Evolutionary conservation across 2,797 vertebrate species (phyloP), one percentile per base, ranked within the genome.

Genomic region (Sebastes glaucus): DNA sequence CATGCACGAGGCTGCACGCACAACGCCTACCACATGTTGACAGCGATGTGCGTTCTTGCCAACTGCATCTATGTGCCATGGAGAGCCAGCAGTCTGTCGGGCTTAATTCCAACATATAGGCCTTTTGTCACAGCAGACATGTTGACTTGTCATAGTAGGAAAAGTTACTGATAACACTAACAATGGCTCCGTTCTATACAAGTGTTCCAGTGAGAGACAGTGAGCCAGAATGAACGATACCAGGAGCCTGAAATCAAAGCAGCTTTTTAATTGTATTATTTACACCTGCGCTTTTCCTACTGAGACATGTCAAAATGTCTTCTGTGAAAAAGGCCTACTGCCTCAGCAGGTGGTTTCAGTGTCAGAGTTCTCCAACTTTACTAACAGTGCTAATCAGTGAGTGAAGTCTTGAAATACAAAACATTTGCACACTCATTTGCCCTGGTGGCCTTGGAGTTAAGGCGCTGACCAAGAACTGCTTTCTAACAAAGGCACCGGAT

Each of bases 1-100:
- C n/a, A 9, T 82, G 77, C 64, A 49, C 25, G 4, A 71, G 60
- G 75, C 35, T 71, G 65, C 80, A 69, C 74, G 55, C 81, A 71
- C 69, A 78, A 77, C 81, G 79, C 81, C 84, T 80, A 88, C 81
- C 77, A 52, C 56, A 35, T 35, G 27, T 49, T 73, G 80, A 82
- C 71, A 66, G 62, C 11, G 8, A 30, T 63, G 53, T 53, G 70
- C 49, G 27, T 77, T 56, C 74, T 22, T 63, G 27, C 30, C 9
- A 57, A n/a, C 11, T 63, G 63, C 52, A 63, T 30, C 49, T 70
- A 23, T n/a, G 28, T 56, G 53, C n/a, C 30, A 65, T 4, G 11
- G 23, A 46, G 38, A 75, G 55, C 9, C 38, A 49, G 52, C 0
- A 64, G 49, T 52, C 46, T 71, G 30, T 8, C 11, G 42, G 42